A percentile compares a stretch with the other conserved stretches of the same genome.
Conservation (phyloP, 2,888 invertebrate genomes). For the Eubasilissa splendida region DNA sequence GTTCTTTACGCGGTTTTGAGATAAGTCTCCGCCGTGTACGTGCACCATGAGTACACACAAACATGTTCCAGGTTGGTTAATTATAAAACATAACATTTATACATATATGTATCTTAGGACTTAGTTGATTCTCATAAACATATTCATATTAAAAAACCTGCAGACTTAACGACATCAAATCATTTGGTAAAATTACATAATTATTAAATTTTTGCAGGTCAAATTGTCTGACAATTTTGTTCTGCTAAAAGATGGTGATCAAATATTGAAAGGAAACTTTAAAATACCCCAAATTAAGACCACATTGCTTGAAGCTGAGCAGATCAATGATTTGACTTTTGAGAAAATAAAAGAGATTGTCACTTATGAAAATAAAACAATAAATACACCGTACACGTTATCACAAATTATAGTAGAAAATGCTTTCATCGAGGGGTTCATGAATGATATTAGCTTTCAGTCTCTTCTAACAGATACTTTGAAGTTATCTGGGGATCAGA, state of each 20-base stretch:
- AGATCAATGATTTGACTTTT: constrained; percentile 61
- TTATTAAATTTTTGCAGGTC: constrained; percentile 41
- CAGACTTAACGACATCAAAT: not conserved
- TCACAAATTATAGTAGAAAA: constrained; percentile 64
- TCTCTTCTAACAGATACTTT: constrained; percentile 68
- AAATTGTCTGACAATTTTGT: constrained; percentile 59
- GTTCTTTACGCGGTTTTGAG: too few species aligned
- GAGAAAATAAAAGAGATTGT: constrained; percentile 50
- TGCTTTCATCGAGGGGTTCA: constrained; percentile 65
- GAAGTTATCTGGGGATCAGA: constrained; percentile 69
- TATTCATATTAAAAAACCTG: not conserved
- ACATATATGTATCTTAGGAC: too few species aligned
- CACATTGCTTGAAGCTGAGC: constrained; percentile 59
- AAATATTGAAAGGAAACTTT: constrained; percentile 63
- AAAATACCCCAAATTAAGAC: constrained; percentile 59
- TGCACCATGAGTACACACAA: too few species aligned
- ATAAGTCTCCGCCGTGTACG: too few species aligned
- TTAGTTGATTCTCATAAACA: not conserved
- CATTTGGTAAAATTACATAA: not conserved
- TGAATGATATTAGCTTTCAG: constrained; percentile 69
- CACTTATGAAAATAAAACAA: constrained; percentile 55
- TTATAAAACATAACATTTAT: too few species aligned
- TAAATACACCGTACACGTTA: constrained; percentile 54
- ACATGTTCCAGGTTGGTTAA: too few species aligned
- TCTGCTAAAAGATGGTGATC: constrained; percentile 62